Evolutionary conservation across 2,888 invertebrate species (phyloP), one percentile per base, ranked within the genome.

Genomic region (Caenorhabditis panamensis): DNA sequence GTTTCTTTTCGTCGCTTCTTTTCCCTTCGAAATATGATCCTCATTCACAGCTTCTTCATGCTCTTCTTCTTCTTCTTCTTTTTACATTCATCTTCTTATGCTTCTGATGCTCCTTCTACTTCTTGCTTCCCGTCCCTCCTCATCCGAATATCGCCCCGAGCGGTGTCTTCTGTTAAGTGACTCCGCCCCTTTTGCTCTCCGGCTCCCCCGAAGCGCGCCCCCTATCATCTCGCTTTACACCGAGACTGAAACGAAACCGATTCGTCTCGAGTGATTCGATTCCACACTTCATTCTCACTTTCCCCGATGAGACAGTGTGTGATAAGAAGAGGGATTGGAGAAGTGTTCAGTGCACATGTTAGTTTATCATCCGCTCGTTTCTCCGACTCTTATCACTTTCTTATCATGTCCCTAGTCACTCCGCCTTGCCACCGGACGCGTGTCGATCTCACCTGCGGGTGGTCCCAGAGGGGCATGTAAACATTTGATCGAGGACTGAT

Each of bases 281-380:
- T 58, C 31, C n/a, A 41, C 41, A 37, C 37, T 59, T 59, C 59
- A 59, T 63, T 69, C 58, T 61, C 69, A 69, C 59, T 59, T 22
- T n/a, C n/a, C n/a, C 24, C 16, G 13, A 24, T n/a, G 51, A 20
- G 28, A 22, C 31, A 24, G 28, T 31, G 64, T 36, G 41, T 53
- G 28, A 59, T 31, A n/a, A n/a, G 54, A 4, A 24, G 37, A 54
- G 54, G 20, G n/a, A 6, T 11, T 16, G n/a, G 66, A 54, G 41
- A 56, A 22, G 56, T 51, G 31, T 49, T 28, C 62, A 47, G 62
- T 49, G 47, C 49, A 47, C 62, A 63, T 63, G 62, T 63, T 63
- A 63, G 47, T 49, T 49, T 63, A 63, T 63, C 62, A 63, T 51
- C 36, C 44, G 22, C 8, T 61, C 59, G 16, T 41, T 36, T 51